Evolutionary conservation across 2,113 vertebrate genomes (phyloP), one percentile per base, ranked within the genome.

Genomic region (Prochilodus magdalenae): DNA sequence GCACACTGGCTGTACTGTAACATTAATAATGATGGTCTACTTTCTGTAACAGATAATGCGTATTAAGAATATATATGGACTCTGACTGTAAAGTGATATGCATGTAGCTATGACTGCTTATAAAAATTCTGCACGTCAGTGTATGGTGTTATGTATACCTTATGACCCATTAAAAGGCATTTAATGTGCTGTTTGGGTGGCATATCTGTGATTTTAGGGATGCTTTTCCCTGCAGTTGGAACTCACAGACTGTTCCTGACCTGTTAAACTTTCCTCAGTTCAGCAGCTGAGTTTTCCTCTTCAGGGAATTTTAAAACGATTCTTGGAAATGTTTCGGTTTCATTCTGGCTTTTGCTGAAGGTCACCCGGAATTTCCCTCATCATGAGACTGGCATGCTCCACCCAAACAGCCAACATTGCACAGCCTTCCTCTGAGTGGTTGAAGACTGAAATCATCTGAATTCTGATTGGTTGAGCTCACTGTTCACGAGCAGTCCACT

Each of bases 401-500:
- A 15, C 16, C 16, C 66, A 76, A 70, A 76, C 66, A 7, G 4
- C 67, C 24, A 16, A 18, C 10, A 6, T 63, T 27, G 10, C 5
- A 30, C 20, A 26, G 67, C 57, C 60, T 47, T 33, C 26, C 24
- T 77, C 53, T 73, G 36, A 77, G 67, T 81, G 83, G 83, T 33
- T 36, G 27, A 18, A 40, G 59, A 2, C 12, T 6, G 22, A 26
- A 13, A 67, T 72, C 59, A 72, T 11, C 49, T 27, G 0, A 30
- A 53, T 13, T 53, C 14, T 66, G 10, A 81, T 67, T 85, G 79
- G 79, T 40, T 60, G 51, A 62, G 24, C 14, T 26, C 18, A 40
- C 33, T 84, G 79, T 69, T 81, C 69, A 78, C 60, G 67, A n/a
- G 26, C 69, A 55, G 55, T 80, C 60, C 80, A 80, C 20, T 49